phyloP scores from a whole-genome alignment of 92 coral and sea anemone species.

The Porites evermanni region DNA sequence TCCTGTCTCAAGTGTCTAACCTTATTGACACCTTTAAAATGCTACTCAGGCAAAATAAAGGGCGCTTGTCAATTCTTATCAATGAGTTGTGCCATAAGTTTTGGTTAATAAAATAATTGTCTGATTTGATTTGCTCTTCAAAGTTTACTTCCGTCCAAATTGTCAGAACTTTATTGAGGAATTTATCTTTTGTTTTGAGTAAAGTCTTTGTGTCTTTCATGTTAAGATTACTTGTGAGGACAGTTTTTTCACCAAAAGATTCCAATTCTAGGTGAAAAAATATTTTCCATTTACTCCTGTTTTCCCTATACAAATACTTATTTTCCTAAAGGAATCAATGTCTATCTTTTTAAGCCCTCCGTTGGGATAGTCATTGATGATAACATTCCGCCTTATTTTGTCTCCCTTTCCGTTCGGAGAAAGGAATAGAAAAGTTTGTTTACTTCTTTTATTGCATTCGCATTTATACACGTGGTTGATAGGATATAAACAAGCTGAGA shows the following conservation, averaged over 20 bases:
- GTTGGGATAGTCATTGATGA: neutral
- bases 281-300: neutral
- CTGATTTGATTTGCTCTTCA: neutral
- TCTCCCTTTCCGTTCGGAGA: too few relatives aligned
- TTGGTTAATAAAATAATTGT: too few relatives aligned
- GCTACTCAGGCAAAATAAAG: neutral
- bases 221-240: neutral
- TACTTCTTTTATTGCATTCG: too few relatives aligned
- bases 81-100: too few relatives aligned
- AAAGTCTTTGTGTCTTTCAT: constrained; percentile 3
- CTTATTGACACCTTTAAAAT: neutral
- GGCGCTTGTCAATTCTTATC: too few relatives aligned
- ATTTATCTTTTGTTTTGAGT: neutral
- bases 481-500: too few relatives aligned
- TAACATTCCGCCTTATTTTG: too few relatives aligned
- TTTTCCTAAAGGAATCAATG: neutral
- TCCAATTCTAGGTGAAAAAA: neutral
- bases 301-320: neutral
- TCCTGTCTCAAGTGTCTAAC: neutral
- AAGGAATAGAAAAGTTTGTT: too few relatives aligned
- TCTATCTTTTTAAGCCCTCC: neutral
- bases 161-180: neutral
- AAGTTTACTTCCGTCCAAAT: neutral
- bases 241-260: neutral
- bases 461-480: too few relatives aligned